Conservation (phyloP, 2,797 vertebrate genomes). For the Sebastes itinus region DNA sequence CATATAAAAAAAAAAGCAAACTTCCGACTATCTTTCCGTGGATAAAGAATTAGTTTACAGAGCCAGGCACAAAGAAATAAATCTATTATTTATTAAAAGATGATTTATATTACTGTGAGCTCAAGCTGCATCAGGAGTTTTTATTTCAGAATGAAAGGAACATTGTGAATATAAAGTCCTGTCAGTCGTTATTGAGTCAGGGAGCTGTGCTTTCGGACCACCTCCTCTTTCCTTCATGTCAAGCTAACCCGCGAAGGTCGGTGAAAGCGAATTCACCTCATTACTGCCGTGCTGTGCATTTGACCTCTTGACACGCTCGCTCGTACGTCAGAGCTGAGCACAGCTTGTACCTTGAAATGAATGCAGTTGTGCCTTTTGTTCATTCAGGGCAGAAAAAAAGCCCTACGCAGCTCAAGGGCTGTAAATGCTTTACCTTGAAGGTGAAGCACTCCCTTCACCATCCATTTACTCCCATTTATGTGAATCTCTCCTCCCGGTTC, state of each 20-base stretch:
- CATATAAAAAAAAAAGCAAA: not conserved
- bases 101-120: not conserved
- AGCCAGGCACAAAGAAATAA: not conserved
- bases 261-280: constrained; percentile 20
- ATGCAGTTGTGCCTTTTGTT: constrained; percentile 15
- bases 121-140: constrained; percentile 6
- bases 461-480: not conserved
- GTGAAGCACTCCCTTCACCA: constrained; percentile 9
- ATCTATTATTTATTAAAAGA: not conserved
- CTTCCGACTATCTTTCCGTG: no score
- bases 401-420: not conserved
- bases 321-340: constrained; percentile 29
- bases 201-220: not conserved
- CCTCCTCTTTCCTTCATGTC: constrained; percentile 5
- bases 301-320: constrained; percentile 31
- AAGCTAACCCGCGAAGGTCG: constrained; percentile 17
- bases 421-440: constrained; percentile 54
- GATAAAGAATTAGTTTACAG: not conserved
- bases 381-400: constrained; percentile 23
- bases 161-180: not conserved
- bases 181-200: not conserved
- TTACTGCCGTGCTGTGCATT: constrained; percentile 20
- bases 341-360: constrained; percentile 41
- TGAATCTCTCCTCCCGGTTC: not conserved
- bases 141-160: not conserved